Evolutionary conservation across 2,888 invertebrate genomes (phyloP).

Genomic region (Steromphala cineraria): DNA sequence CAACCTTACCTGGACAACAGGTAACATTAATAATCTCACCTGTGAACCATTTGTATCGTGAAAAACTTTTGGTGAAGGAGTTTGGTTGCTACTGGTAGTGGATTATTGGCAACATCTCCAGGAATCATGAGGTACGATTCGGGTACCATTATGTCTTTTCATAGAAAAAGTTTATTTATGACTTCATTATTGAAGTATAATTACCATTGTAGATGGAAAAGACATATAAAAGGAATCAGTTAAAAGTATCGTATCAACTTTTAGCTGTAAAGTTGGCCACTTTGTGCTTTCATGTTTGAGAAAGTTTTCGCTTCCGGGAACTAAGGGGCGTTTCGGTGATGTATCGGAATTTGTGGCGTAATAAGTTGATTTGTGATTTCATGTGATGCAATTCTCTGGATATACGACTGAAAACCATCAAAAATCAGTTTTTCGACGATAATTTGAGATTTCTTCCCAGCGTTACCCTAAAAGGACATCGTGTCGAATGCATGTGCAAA

Average conservation of each 20-base stretch:
- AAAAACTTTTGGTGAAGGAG: neutral
- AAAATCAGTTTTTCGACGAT: neutral
- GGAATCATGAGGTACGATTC: neutral
- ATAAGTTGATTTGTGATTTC: neutral
- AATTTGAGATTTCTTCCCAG: no score
- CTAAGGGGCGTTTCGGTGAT: neutral
- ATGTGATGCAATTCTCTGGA: neutral
- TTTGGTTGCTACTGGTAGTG: neutral
- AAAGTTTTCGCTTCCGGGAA: neutral
- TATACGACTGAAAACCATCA: neutral
- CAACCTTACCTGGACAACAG: neutral
- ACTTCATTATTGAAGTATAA: neutral
- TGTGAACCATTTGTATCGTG: neutral
- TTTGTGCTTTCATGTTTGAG: neutral
- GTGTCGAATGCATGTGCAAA: neutral
- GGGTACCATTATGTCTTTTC: neutral
- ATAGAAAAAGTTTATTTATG: neutral
- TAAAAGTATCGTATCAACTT: neutral
- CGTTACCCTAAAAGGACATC: neutral
- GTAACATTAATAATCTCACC: constrained; percentile 2
- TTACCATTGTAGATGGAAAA: neutral
- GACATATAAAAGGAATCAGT: neutral
- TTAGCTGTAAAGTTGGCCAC: neutral
- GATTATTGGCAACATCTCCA: neutral
- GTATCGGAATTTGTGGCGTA: constrained; percentile 6